These are phyloP conservation scores for Dromius quadrimaculatus DNA, from an alignment of 2,888 invertebrate species.

Conservation along the genomic window DNA sequence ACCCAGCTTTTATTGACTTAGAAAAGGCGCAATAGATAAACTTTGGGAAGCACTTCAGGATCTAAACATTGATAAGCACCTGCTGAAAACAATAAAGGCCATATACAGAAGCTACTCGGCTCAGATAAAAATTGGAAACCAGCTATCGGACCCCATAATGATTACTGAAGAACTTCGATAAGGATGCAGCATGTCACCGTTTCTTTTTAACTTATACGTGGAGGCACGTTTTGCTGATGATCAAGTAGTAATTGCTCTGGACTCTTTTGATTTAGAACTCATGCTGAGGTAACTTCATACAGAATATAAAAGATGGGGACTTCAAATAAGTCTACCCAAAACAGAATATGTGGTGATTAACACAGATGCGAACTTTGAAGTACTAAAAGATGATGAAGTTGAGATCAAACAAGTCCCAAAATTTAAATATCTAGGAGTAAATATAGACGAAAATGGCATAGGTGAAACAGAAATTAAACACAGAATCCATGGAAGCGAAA, in stretches of 20 bases:
- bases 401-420: too few relatives aligned
- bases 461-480: too few relatives aligned
- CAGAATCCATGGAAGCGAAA: too few relatives aligned
- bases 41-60: too few relatives aligned
- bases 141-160: background rate
- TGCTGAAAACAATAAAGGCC: too few relatives aligned
- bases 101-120: too few relatives aligned
- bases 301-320: conserved; percentile 43
- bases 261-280: conserved; percentile 13
- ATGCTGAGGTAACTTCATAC: conserved; percentile 27
- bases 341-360: conserved; percentile 44
- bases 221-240: conserved; percentile 43
- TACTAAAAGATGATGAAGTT: conserved; percentile 22
- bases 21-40: background rate
- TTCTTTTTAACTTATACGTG: conserved; percentile 1
- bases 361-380: background rate
- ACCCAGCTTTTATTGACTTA: background rate
- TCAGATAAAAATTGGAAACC: background rate
- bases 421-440: too few relatives aligned
- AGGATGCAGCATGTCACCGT: conserved; percentile 13
- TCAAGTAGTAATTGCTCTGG: conserved; percentile 35
- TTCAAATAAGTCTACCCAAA: conserved; percentile 44
- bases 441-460: too few relatives aligned
- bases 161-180: conserved; percentile 17
- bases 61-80: too few relatives aligned